A percentile compares a stretch with the other conserved stretches of the same genome.
Conservation (phyloP, 2,888 invertebrate genomes). For the Drosophila subquinaria region DNA sequence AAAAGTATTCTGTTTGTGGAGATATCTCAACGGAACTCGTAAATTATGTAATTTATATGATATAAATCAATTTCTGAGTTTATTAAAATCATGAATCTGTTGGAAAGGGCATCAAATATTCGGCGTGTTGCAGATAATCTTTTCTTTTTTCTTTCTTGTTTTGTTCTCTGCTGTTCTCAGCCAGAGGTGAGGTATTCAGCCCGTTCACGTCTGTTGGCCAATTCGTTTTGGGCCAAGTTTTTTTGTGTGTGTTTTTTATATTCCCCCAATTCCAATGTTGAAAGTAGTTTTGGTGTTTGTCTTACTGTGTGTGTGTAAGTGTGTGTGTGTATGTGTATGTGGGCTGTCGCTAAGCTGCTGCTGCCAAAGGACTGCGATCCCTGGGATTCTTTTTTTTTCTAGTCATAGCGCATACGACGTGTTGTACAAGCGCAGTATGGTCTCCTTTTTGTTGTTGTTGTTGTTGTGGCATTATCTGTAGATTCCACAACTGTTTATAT, state of each 20-base stretch:
- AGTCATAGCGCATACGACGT: slow-evolving; percentile 46
- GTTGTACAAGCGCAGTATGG: slow-evolving; percentile 45
- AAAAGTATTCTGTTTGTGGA: no score
- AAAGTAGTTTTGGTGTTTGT: slow-evolving; percentile 52
- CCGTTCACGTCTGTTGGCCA: slow-evolving; percentile 37
- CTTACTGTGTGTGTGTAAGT: slow-evolving; percentile 15
- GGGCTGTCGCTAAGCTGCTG: slow-evolving; percentile 35
- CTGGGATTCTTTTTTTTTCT: slow-evolving; percentile 6
- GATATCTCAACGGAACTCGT: background rate
- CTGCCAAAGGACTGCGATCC: slow-evolving; percentile 40
- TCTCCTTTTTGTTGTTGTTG: slow-evolving; percentile 6
- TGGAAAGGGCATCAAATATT: background rate
- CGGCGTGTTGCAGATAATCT: background rate
- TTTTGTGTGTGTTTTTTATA: slow-evolving; percentile 38
- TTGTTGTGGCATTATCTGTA: slow-evolving; percentile 32
- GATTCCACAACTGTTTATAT: slow-evolving; percentile 57
- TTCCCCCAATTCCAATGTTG: slow-evolving; percentile 14
- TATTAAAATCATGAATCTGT: no score
- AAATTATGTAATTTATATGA: background rate
- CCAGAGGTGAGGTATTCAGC: slow-evolving; percentile 29
- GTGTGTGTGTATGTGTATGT: background rate
- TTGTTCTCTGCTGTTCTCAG: slow-evolving; percentile 6
- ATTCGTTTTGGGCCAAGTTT: slow-evolving; percentile 50
- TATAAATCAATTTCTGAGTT: no score
- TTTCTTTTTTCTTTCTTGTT: slow-evolving; percentile 8